Evolutionary conservation across 2,113 vertebrate species (phyloP).

Genomic region (Neoarius graeffei): DNA sequence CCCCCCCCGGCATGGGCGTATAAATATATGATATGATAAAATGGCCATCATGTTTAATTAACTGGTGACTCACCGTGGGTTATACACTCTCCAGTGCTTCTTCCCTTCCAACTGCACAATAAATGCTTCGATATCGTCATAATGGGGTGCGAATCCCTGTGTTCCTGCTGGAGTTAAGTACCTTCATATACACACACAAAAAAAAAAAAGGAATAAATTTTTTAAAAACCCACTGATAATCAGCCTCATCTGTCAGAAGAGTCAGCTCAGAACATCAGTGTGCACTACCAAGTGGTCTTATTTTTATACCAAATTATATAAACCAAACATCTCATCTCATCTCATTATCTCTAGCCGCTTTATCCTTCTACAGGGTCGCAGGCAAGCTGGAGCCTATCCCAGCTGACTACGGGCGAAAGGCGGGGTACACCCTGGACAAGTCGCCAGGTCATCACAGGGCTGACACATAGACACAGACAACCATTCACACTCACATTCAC

Average conservation of each 20-base stretch:
- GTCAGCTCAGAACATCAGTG: neutral
- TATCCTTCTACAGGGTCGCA: too few species aligned
- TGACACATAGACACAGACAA: too few species aligned
- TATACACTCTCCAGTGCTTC: constrained; percentile 94
- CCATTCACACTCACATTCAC: too few species aligned
- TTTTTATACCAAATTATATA: neutral
- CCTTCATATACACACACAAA: constrained; percentile 55
- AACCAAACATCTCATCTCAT: neutral
- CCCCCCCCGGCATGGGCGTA: too few species aligned
- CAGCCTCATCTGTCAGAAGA: neutral
- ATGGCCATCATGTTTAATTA: too few species aligned
- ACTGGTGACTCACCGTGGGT: constrained; percentile 73
- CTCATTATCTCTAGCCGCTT: too few species aligned
- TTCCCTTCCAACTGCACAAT: constrained; percentile 94
- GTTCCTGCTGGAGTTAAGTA: constrained; percentile 91
- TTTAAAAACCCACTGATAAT: neutral
- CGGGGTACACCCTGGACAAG: too few species aligned
- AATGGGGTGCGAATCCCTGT: constrained; percentile 96
- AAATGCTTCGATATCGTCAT: constrained; percentile 97
- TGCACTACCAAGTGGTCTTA: neutral
- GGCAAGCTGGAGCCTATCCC: too few species aligned
- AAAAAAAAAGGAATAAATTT: neutral
- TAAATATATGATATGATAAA: too few species aligned
- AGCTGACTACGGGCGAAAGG: too few species aligned
- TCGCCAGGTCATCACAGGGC: too few species aligned